Conservation (phyloP, 2,797 vertebrate genomes). For the Paratrypauchen microcephalus region DNA sequence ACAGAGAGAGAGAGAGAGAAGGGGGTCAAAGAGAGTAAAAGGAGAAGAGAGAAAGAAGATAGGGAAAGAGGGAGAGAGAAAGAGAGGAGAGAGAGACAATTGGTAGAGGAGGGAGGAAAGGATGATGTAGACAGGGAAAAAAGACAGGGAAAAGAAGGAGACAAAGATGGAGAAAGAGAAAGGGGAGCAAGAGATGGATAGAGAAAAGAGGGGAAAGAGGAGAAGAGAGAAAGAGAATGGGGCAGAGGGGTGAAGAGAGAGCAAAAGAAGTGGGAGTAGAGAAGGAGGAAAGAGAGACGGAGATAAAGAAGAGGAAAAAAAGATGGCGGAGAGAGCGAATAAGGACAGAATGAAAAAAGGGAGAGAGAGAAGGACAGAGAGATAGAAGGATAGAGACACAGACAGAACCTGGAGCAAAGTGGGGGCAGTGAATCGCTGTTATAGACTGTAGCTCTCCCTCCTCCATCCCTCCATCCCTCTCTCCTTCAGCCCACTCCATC, state of each 20-base stretch:
- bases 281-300: background rate
- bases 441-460: slow-evolving; percentile 55
- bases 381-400: background rate
- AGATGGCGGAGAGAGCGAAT: background rate
- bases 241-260: background rate
- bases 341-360: background rate
- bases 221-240: background rate
- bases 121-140: background rate
- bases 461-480: slow-evolving; percentile 20
- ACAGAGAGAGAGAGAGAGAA: background rate
- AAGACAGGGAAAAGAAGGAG: background rate
- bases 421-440: slow-evolving; percentile 50
- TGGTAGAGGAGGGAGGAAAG: background rate
- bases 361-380: slow-evolving; percentile 35
- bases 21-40: background rate
- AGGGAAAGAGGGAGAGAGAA: too few species aligned
- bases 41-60: background rate
- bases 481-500: slow-evolving; percentile 63
- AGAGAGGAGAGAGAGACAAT: background rate
- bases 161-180: background rate
- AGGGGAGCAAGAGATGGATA: too few species aligned
- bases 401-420: background rate
- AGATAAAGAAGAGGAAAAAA: background rate
- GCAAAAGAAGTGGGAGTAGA: background rate
- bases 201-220: too few species aligned